These are phyloP conservation scores for Danaus chrysippus DNA, from an alignment of 2,888 invertebrate species.

Conservation along the genomic window DNA sequence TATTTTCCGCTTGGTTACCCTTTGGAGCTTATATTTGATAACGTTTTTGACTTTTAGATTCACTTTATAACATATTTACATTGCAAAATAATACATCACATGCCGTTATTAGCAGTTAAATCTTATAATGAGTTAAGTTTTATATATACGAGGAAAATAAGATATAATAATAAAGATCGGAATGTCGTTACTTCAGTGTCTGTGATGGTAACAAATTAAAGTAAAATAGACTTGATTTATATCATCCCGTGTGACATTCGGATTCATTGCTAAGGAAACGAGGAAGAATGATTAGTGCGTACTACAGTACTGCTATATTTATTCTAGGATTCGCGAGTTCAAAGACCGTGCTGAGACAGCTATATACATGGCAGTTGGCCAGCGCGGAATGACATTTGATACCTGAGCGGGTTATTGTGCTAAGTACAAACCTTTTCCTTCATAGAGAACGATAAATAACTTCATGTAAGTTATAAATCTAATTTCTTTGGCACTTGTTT, in stretches of 20 bases:
- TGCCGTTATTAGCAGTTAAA: no score
- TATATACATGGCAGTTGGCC: conserved; percentile 28
- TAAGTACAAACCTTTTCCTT: neutral
- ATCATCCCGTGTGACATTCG: neutral
- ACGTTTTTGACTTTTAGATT: conserved; percentile 10
- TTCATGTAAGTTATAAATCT: neutral
- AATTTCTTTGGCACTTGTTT: neutral
- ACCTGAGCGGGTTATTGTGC: conserved; percentile 13
- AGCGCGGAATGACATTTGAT: conserved; percentile 28
- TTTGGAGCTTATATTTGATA: conserved; percentile 44
- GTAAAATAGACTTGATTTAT: neutral
- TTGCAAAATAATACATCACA: conserved; percentile 4
- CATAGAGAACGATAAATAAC: neutral
- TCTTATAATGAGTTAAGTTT: no score
- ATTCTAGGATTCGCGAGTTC: conserved; percentile 42
- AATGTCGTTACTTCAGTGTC: no score
- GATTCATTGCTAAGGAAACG: conserved; percentile 26
- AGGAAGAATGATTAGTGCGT: conserved; percentile 35
- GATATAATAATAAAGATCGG: no score
- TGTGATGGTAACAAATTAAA: neutral
- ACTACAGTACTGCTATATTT: conserved; percentile 34
- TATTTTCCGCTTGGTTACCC: conserved; percentile 66
- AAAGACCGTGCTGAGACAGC: conserved; percentile 33
- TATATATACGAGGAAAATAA: neutral
- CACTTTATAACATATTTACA: conserved; percentile 16